phyloP scores from a whole-genome alignment of 2,888 invertebrate genomes.

The Eupelmus urozonus region DNA sequence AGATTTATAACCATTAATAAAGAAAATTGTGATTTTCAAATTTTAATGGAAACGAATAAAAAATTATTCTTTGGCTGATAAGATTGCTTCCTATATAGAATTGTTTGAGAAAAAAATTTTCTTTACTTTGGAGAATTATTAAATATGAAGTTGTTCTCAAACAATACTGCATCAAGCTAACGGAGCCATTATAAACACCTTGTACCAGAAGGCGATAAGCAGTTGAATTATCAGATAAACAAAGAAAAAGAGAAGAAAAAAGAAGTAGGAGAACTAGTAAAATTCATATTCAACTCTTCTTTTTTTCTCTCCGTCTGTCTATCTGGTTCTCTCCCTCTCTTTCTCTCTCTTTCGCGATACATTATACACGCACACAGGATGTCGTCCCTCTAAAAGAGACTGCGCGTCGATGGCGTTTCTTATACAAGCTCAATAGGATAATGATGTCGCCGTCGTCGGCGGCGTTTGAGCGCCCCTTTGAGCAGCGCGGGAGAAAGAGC shows the following conservation, averaged over 20 bases:
- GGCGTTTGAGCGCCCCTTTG: slow-evolving; percentile 33
- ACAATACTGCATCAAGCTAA: no score
- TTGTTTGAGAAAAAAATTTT: no score
- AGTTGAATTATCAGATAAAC: not conserved
- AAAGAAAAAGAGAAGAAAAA: not conserved
- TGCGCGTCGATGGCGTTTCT: slow-evolving; percentile 64
- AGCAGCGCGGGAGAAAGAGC: slow-evolving; percentile 5
- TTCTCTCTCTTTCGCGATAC: not conserved
- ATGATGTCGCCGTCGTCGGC: slow-evolving; percentile 63
- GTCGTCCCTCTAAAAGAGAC: not conserved
- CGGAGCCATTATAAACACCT: no score
- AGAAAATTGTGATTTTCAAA: no score
- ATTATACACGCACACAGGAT: no score
- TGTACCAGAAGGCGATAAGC: no score
- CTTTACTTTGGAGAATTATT: no score
- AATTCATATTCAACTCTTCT: not conserved
- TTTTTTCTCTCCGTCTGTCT: not conserved
- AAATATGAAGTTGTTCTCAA: no score
- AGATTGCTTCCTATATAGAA: no score
- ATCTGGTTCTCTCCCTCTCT: slow-evolving; percentile 23
- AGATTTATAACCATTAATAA: no score
- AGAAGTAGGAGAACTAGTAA: not conserved
- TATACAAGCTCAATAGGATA: slow-evolving; percentile 75
- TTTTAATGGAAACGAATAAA: not conserved
- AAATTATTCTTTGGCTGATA: no score